These are phyloP conservation scores for Eustalomyia histrio DNA, from an alignment of 2,888 invertebrate species.

Conservation along the genomic window DNA sequence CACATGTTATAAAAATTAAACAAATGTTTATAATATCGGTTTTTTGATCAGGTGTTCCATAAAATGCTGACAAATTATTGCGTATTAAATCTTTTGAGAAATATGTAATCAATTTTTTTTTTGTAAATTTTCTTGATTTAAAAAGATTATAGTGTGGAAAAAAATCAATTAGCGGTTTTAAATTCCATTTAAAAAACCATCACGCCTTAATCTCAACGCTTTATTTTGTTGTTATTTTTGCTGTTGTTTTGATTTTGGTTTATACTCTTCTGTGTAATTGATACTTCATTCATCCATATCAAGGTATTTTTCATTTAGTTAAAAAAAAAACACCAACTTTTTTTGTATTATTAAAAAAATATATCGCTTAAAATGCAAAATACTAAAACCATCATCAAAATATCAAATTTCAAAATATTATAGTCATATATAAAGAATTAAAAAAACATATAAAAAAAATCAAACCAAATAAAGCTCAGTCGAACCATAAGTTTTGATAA, in stretches of 20 bases:
- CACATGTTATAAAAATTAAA: conserved; percentile 1
- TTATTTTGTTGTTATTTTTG: not conserved
- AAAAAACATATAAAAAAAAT: conserved; percentile 17
- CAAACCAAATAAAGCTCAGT: conserved; percentile 40
- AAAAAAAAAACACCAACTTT: conserved; percentile 18
- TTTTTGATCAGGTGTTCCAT: not conserved
- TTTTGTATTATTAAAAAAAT: conserved; percentile 38
- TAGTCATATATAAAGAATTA: conserved; percentile 17
- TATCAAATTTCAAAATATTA: conserved; percentile 66
- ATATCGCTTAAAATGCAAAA: conserved; percentile 64
- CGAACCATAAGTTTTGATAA: conserved; percentile 24
- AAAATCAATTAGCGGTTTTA: conserved; percentile 65
- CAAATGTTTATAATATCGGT: not conserved
- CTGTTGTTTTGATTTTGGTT: conserved; percentile 19
- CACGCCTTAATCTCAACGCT: conserved; percentile 56
- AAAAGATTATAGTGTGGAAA: conserved; percentile 59
- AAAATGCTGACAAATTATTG: not conserved
- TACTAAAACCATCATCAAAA: conserved; percentile 68
- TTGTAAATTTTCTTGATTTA: conserved; percentile 19
- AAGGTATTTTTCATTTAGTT: conserved; percentile 52
- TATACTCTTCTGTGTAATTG: conserved; percentile 52
- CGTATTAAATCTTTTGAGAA: not conserved
- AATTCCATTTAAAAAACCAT: conserved; percentile 63
- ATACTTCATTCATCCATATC: conserved; percentile 52
- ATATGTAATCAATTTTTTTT: not conserved